Percentiles rank a stretch among this genome's conserved stretches.
Conservation (phyloP, 2,888 invertebrate species). For the Andrena camellia region DNA sequence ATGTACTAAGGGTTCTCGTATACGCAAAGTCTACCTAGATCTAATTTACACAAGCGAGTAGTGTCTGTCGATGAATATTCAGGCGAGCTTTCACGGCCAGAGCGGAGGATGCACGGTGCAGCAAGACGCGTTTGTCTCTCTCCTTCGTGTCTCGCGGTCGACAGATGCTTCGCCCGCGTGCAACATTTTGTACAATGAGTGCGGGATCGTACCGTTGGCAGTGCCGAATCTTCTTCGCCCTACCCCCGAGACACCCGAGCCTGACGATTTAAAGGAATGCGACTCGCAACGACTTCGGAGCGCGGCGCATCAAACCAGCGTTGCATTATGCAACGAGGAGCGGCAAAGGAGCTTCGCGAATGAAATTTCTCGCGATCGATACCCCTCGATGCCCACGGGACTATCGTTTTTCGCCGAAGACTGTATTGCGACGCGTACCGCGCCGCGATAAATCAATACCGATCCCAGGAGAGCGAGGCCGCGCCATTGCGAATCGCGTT, state of each 20-base stretch:
- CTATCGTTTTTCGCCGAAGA: slow-evolving; percentile 30
- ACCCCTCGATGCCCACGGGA: slow-evolving; percentile 24
- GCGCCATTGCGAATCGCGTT: slow-evolving; percentile 45
- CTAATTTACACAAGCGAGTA: slow-evolving; percentile 62
- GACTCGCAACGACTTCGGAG: not conserved
- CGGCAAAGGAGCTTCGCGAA: not conserved
- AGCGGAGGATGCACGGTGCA: slow-evolving; percentile 41
- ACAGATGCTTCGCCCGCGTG: not conserved
- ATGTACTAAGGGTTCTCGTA: slow-evolving; percentile 34
- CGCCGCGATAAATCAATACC: slow-evolving; percentile 63
- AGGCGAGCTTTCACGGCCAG: slow-evolving; percentile 45
- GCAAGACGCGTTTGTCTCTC: slow-evolving; percentile 34
- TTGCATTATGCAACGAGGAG: no score
- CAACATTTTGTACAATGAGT: no score
- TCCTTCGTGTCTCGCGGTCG: slow-evolving; percentile 14
- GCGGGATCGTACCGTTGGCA: no score
- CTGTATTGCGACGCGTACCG: slow-evolving; percentile 40
- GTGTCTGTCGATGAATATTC: slow-evolving; percentile 57
- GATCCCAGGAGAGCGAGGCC: slow-evolving; percentile 51
- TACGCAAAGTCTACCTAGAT: slow-evolving; percentile 48
- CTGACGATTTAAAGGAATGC: no score
- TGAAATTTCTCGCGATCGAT: slow-evolving; percentile 40
- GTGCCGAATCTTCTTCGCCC: no score
- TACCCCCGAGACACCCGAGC: no score
- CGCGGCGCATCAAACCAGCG: not conserved